These are phyloP conservation scores for Drosophila bocqueti DNA, from an alignment of 1,140 invertebrate species.

Conservation along the genomic window DNA sequence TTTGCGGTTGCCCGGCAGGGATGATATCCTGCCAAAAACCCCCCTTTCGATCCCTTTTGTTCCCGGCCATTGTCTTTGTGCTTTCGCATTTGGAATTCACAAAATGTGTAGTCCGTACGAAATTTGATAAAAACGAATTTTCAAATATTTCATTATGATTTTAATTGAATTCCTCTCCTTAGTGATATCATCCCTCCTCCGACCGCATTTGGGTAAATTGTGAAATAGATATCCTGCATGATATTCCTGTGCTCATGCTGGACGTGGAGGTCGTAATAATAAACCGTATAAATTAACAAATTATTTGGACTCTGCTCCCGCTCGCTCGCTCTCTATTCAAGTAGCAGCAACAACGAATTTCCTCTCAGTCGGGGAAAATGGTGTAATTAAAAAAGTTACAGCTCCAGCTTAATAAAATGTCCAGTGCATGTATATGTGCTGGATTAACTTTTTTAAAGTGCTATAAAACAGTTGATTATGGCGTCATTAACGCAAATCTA, in stretches of 20 bases:
- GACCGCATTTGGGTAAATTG: conserved; percentile 1
- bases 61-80: conserved; percentile 42
- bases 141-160: conserved; percentile 81
- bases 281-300: conserved; percentile 33
- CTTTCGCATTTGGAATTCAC: conserved; percentile 60
- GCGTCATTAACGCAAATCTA: conserved; percentile 77
- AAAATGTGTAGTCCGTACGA: conserved; percentile 66
- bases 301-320: conserved; percentile 8
- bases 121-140: conserved; percentile 74
- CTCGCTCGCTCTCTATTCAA: not conserved
- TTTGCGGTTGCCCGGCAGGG: conserved; percentile 40
- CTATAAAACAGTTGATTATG: conserved; percentile 81
- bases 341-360: conserved; percentile 5
- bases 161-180: conserved; percentile 75
- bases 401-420: conserved; percentile 41
- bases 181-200: conserved; percentile 2
- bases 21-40: conserved; percentile 15
- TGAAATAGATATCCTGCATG: conserved; percentile 13
- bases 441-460: conserved; percentile 76
- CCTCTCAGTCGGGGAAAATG: conserved; percentile 10
- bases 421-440: conserved; percentile 20
- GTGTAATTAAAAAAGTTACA: conserved; percentile 73
- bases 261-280: conserved; percentile 17
- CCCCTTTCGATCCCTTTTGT: conserved; percentile 49
- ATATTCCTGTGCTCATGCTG: not conserved